phyloP scores from a whole-genome alignment of 2,888 invertebrate species.

The Sceliomorpha sp. region DNA sequence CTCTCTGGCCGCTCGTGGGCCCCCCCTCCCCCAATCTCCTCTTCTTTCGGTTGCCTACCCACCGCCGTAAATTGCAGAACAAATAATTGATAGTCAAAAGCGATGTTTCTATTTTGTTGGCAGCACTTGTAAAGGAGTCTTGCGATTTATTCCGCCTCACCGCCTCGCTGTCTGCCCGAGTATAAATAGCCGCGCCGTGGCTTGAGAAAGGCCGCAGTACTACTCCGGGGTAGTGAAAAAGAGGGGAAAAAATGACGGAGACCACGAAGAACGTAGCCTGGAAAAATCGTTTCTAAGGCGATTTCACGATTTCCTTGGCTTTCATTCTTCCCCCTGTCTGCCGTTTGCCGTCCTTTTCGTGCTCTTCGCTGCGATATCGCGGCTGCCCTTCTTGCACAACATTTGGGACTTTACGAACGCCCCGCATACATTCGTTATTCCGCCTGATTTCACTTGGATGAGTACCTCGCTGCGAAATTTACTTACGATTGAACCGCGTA shows the following conservation, averaged over 20 bases:
- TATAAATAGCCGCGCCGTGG: slow-evolving; percentile 69
- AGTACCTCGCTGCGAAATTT: slow-evolving; percentile 30
- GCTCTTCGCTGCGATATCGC: slow-evolving; percentile 29
- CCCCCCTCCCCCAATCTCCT: slow-evolving; percentile 48
- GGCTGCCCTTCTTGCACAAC: slow-evolving; percentile 24
- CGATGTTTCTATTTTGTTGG: slow-evolving; percentile 79
- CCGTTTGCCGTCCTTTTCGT: slow-evolving; percentile 37
- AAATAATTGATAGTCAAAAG: slow-evolving; percentile 79
- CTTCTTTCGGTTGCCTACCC: slow-evolving; percentile 55
- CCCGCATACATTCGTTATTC: slow-evolving; percentile 52
- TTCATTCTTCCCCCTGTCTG: slow-evolving; percentile 26
- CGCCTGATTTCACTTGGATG: slow-evolving; percentile 46
- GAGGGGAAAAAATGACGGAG: slow-evolving; percentile 40
- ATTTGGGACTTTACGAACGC: slow-evolving; percentile 39
- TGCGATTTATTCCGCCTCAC: slow-evolving; percentile 78
- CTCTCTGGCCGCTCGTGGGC: too few species aligned
- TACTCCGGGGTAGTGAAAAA: slow-evolving; percentile 23
- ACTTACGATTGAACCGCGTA: slow-evolving; percentile 34
- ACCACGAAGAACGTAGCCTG: slow-evolving; percentile 49
- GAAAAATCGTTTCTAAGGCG: slow-evolving; percentile 62
- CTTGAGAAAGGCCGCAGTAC: slow-evolving; percentile 55
- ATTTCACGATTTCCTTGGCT: slow-evolving; percentile 59
- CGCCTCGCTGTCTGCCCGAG: slow-evolving; percentile 72
- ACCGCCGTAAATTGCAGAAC: slow-evolving; percentile 72
- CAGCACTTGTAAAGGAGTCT: slow-evolving; percentile 75